These are phyloP conservation scores for Neodiprion virginianus DNA, from an alignment of 1,140 invertebrate genomes.

Conservation along the genomic window DNA sequence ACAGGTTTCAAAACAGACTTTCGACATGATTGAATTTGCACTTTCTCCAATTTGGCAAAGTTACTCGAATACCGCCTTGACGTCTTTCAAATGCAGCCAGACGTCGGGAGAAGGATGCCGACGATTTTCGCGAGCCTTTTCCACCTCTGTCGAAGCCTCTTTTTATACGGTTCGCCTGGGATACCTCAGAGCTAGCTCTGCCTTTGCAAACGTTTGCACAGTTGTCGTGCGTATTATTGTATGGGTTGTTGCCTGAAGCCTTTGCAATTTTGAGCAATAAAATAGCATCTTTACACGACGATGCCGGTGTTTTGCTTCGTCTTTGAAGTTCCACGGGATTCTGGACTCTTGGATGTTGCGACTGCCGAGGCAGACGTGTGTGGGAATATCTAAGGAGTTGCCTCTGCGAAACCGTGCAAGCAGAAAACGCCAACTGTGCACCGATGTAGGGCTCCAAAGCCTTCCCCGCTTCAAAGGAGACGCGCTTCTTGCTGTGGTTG, in stretches of 20 bases:
- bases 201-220: conserved; percentile 1
- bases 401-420: not conserved
- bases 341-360: conserved; percentile 27
- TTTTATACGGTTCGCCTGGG: not conserved
- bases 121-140: conserved; percentile 30
- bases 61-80: too few relatives aligned
- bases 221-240: not conserved
- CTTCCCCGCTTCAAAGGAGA: not conserved
- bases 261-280: conserved; percentile 39
- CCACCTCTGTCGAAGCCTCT: not conserved
- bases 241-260: conserved; percentile 25
- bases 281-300: conserved; percentile 28
- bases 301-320: conserved; percentile 35
- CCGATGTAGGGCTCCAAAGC: not conserved
- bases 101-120: not conserved
- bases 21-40: too few relatives aligned
- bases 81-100: too few relatives aligned
- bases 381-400: conserved; percentile 2
- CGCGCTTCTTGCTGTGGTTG: conserved; percentile 1
- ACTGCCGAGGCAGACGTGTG: not conserved
- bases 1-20: too few relatives aligned
- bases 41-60: too few relatives aligned
- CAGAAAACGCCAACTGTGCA: conserved; percentile 5
- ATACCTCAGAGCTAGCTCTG: not conserved
- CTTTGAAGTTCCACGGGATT: conserved; percentile 46